Conservation (phyloP, 2,888 invertebrate genomes). For the Plagodis pulveraria region DNA sequence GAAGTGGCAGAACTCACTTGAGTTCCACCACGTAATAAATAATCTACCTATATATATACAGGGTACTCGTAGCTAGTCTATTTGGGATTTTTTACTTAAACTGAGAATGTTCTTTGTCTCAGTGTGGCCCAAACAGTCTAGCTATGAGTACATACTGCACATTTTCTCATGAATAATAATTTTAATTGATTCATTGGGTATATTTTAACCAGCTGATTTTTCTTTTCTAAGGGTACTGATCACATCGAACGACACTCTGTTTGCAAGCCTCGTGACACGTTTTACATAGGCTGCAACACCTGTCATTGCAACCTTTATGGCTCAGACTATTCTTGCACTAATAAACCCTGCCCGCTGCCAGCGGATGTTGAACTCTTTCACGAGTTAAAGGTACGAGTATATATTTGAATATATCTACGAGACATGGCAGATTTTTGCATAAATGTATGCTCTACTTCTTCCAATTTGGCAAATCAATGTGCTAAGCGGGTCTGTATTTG, state of each 20-base stretch:
- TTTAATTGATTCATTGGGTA: too few relatives aligned
- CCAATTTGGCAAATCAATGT: too few relatives aligned
- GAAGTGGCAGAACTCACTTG: too few relatives aligned
- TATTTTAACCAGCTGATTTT: neutral
- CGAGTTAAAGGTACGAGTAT: slow-evolving; percentile 57
- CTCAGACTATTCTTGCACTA: slow-evolving; percentile 72
- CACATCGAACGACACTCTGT: slow-evolving; percentile 69
- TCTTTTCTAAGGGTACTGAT: slow-evolving; percentile 58
- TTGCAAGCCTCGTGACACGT: slow-evolving; percentile 68
- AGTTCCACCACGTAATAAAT: too few relatives aligned
- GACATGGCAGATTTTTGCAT: neutral
- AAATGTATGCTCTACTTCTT: neutral
- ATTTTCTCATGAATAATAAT: too few relatives aligned
- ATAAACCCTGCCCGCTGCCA: slow-evolving; percentile 74
- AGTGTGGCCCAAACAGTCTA: too few relatives aligned
- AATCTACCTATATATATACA: too few relatives aligned
- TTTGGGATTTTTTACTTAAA: too few relatives aligned
- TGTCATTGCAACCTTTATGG: slow-evolving; percentile 74
- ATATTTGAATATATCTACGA: neutral
- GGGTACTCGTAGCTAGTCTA: too few relatives aligned
- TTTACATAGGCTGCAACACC: slow-evolving; percentile 74
- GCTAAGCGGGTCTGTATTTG: too few relatives aligned
- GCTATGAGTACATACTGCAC: too few relatives aligned
- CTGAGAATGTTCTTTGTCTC: too few relatives aligned
- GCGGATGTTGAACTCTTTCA: slow-evolving; percentile 74